phyloP scores from a whole-genome alignment of 92 coral and sea anemone species.

The Bergia puertoricense region DNA sequence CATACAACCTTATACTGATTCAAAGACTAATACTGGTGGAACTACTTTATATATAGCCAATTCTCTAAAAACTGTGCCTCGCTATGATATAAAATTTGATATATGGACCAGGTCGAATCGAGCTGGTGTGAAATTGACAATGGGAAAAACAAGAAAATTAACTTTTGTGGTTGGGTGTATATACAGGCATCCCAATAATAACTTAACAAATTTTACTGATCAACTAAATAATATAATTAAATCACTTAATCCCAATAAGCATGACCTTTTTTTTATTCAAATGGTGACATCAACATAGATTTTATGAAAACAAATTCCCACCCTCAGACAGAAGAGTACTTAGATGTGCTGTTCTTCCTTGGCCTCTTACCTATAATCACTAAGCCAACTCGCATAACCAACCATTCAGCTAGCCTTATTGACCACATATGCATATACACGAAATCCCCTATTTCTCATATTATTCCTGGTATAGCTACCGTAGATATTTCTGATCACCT shows the following conservation, averaged over 20 bases:
- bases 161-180: conserved; percentile 15
- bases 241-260: conserved; percentile 2
- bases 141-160: not conserved
- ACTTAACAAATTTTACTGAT: no score
- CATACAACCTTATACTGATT: no score
- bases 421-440: conserved; percentile 37
- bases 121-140: conserved; percentile 27
- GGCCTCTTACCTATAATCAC: conserved; percentile 15
- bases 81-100: conserved; percentile 12
- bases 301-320: not conserved
- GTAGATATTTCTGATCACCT: no score
- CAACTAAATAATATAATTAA: not conserved
- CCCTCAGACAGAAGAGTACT: not conserved
- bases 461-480: conserved; percentile 9
- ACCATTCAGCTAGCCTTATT: not conserved
- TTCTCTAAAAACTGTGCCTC: not conserved
- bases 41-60: not conserved
- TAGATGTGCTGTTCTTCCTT: not conserved
- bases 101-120: not conserved
- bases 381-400: no score
- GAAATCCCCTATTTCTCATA: not conserved
- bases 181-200: no score
- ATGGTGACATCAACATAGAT: not conserved
- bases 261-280: no score
- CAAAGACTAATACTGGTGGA: no score